A percentile compares a stretch with the other conserved stretches of the same genome.
Evolutionary conservation across 2,797 vertebrate genomes (phyloP).

Genomic region (Eremophila alpestris): DNA sequence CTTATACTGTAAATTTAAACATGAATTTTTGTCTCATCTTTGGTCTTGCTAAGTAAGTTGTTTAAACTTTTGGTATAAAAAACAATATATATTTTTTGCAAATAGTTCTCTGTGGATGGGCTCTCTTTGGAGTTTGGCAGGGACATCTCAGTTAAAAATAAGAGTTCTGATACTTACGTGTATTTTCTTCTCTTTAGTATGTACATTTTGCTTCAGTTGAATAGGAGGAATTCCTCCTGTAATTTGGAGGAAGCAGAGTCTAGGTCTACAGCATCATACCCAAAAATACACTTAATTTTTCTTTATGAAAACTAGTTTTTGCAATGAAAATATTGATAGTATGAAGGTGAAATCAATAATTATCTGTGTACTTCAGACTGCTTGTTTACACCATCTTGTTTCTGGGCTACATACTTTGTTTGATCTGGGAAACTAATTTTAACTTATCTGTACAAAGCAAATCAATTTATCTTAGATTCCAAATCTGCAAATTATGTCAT

Average conservation of each 20-base stretch:
- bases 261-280: background rate
- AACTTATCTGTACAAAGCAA: background rate
- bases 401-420: background rate
- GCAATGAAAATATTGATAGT: background rate
- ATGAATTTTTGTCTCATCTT: background rate
- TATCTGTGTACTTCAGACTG: background rate
- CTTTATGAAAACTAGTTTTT: background rate
- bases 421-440: background rate
- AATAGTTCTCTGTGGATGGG: background rate
- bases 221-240: background rate
- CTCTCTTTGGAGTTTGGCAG: background rate
- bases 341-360: background rate
- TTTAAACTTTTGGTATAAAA: background rate
- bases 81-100: background rate
- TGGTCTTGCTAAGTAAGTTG: background rate
- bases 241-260: background rate
- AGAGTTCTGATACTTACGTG: background rate
- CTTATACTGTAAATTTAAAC: background rate
- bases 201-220: background rate
- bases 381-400: background rate
- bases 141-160: background rate
- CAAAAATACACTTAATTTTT: background rate
- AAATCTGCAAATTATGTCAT: background rate
- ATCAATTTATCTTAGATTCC: background rate
- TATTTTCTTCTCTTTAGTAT: background rate